These are phyloP conservation scores for Pygoscelis antarcticus DNA, from an alignment of 2,113 vertebrate genomes.

Conservation along the genomic window DNA sequence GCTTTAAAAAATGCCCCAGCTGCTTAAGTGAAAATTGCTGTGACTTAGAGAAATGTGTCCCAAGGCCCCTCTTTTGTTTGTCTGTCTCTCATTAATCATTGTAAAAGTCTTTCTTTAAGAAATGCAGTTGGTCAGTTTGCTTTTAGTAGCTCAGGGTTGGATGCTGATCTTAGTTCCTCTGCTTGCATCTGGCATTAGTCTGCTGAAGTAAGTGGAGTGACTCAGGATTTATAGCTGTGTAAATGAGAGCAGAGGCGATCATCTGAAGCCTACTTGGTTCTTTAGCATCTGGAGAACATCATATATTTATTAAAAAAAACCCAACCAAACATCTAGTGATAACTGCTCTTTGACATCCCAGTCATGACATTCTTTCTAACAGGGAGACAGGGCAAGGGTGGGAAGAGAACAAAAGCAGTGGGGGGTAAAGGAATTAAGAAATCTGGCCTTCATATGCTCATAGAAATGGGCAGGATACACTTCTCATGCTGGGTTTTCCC, in stretches of 20 bases:
- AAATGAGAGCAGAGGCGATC: not conserved
- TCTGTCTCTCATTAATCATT: not conserved
- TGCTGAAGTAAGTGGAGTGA: not conserved
- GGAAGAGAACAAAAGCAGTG: not conserved
- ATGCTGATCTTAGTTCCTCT: not conserved
- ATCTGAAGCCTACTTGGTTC: not conserved
- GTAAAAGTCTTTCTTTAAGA: not conserved
- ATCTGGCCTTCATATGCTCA: not conserved
- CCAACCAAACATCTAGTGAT: not conserved
- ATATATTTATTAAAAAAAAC: not conserved
- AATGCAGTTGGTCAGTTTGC: not conserved
- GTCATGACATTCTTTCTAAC: not conserved
- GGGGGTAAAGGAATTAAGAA: not conserved
- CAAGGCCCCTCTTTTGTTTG: not conserved
- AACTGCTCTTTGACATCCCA: not conserved
- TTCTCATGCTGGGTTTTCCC: not conserved
- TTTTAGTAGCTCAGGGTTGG: not conserved
- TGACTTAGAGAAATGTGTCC: not conserved
- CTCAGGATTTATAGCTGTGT: not conserved
- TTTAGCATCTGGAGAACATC: constrained; percentile 3
- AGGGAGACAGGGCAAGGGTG: not conserved
- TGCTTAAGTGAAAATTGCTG: not conserved
- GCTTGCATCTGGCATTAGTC: not conserved
- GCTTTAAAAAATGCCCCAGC: not conserved
- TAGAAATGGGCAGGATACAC: not conserved